Evolutionary conservation across 2,888 invertebrate genomes (phyloP), one percentile per base, ranked within the genome.

Genomic region (Aphidoletes aphidimyza): DNA sequence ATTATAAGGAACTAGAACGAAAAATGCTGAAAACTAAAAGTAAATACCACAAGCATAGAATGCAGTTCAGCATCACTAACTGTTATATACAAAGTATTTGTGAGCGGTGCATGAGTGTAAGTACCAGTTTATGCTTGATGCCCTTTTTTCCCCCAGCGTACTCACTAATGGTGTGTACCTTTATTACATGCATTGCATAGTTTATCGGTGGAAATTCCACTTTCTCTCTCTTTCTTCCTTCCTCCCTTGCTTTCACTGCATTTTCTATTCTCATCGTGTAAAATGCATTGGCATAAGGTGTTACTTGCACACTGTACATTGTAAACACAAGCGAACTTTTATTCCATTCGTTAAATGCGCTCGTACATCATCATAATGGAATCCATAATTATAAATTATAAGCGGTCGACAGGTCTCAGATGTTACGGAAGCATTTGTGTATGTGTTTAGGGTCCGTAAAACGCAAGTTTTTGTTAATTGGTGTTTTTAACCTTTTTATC

Each of bases 321-420:
- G 3, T 22, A 22, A 11, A 47, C 9, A 8, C 22, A 22, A 22
- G 22, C 14, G 22, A 22, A 54, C 22, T 54, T 22, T n/a, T 54
- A 54, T 22, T 22, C n/a, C n/a, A 14, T 6, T 22, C 14, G 54
- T 17, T 8, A 22, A n/a, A 5, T 22, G 3, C 22, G 22, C 22
- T 54, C n/a, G 2, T 22, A 22, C 22, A 69, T 14, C 34, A 69
- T 30, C 34, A 34, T 34, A 30, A 69, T 69, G 34, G 69, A 69
- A 69, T 69, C 34, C 34, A 69, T 69, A 30, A 69, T 69, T 69
- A 69, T 69, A 69, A 69, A 69, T 69, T 69, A 26, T 69, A 69
- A 69, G 34, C 30, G 69, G 69, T 69, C 30, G 69, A 69, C 69
- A 30, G 69, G 69, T 69, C 69, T 69, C 69, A 69, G 69, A 30